A percentile compares a stretch with the other conserved stretches of the same genome.
phyloP scores from a whole-genome alignment of 2,797 vertebrate genomes.

The Sciurus vulgaris region DNA sequence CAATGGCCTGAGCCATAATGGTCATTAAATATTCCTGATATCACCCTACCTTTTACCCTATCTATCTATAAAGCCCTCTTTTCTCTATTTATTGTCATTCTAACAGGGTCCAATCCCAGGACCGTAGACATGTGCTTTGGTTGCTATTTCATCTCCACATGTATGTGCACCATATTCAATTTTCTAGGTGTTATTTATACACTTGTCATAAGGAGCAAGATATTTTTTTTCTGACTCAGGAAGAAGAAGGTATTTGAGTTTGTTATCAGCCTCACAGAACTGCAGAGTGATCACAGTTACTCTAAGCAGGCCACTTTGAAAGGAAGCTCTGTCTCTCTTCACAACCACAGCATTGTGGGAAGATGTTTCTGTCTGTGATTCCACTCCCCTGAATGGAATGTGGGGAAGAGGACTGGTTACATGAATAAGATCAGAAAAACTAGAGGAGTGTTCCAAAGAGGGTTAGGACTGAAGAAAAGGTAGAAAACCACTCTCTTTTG shows the following conservation, averaged over 20 bases:
- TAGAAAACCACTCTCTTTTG: constrained; percentile 49
- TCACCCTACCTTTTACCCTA: not conserved
- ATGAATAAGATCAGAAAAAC: constrained; percentile 51
- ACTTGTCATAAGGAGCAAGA: not conserved
- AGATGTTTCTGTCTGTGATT: constrained; percentile 54
- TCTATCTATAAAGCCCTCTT: not conserved
- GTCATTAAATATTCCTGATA: not conserved
- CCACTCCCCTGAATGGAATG: constrained; percentile 59
- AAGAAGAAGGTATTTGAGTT: constrained; percentile 26
- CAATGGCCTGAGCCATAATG: not conserved
- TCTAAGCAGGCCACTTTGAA: constrained; percentile 48
- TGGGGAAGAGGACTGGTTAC: not conserved
- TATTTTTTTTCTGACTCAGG: not conserved
- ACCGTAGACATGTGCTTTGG: not conserved
- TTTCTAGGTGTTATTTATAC: not conserved
- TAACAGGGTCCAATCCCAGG: not conserved
- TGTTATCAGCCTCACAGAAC: constrained; percentile 39
- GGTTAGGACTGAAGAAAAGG: not conserved
- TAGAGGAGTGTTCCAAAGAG: constrained; percentile 9
- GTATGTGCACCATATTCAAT: not conserved
- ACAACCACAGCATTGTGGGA: constrained; percentile 39
- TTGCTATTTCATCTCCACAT: not conserved
- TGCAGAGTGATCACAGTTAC: not conserved
- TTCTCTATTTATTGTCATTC: not conserved
- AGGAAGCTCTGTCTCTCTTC: constrained; percentile 49